Percentiles rank a stretch among this genome's conserved stretches.
These are phyloP conservation scores for Hemichromis elongatus DNA, from an alignment of 2,113 vertebrate genomes.

Conservation along the genomic window DNA sequence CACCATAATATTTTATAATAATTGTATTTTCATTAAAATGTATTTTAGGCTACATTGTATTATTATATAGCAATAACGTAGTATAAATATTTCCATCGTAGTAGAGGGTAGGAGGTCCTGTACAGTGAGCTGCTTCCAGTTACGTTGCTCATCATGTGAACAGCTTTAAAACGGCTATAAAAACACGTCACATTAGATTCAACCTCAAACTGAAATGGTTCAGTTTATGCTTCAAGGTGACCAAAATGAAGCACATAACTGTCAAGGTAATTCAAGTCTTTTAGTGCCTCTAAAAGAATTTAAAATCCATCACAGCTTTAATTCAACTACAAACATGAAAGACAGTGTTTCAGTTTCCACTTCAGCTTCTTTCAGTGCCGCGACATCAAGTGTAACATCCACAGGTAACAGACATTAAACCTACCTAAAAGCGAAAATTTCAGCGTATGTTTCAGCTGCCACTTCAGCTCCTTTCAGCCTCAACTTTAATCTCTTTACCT, in stretches of 20 bases:
- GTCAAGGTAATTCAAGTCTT: too few species aligned
- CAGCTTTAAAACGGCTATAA: too few species aligned
- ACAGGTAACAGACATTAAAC: too few species aligned
- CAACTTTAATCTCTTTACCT: neutral
- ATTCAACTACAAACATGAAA: too few species aligned
- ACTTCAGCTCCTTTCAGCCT: neutral
- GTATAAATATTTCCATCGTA: neutral
- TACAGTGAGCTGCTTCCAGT: neutral
- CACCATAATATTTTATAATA: neutral
- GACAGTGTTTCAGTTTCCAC: neutral
- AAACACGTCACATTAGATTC: too few species aligned
- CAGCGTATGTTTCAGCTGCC: neutral
- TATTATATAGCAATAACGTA: neutral
- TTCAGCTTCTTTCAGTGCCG: neutral
- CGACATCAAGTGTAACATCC: neutral
- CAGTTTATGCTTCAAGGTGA: too few species aligned
- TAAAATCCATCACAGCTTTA: too few species aligned
- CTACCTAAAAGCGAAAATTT: too few species aligned
- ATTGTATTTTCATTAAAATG: neutral
- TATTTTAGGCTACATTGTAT: fast-evolving
- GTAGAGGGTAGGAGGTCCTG: neutral
- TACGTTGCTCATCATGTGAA: too few species aligned
- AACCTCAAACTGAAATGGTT: too few species aligned
- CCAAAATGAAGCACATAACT: too few species aligned
- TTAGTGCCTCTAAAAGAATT: too few species aligned